Conservation (phyloP, 2,113 vertebrate genomes). For the Thinocorus orbignyianus region DNA sequence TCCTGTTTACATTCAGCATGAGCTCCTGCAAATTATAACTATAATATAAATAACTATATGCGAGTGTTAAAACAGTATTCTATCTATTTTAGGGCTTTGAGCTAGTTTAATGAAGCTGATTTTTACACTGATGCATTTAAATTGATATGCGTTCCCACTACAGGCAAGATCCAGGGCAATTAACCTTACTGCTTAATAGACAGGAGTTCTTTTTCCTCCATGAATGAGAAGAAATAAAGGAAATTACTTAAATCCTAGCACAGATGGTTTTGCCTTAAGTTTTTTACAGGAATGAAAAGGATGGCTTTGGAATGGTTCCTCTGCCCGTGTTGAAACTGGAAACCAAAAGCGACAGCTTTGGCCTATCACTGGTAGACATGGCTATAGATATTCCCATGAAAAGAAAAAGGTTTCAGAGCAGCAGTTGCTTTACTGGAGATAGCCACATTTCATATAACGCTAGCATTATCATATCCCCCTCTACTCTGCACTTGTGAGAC, state of each 20-base stretch:
- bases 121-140: slow-evolving; percentile 6
- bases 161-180: neutral
- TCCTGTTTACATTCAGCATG: neutral
- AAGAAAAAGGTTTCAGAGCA: neutral
- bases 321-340: neutral
- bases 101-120: neutral
- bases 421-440: neutral
- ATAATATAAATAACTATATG: neutral
- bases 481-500: too few relatives aligned
- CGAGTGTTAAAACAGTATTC: neutral
- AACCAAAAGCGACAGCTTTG: neutral
- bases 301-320: neutral
- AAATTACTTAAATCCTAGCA: neutral
- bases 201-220: neutral
- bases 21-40: neutral
- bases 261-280: neutral
- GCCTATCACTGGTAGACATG: neutral
- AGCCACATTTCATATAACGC: neutral
- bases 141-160: neutral
- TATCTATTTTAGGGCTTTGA: neutral
- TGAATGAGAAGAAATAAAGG: neutral
- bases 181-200: neutral
- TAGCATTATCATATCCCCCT: too few relatives aligned
- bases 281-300: neutral
- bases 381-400: neutral